Evolutionary conservation across 2,888 invertebrate genomes (phyloP).

Genomic region (Spisula solida): DNA sequence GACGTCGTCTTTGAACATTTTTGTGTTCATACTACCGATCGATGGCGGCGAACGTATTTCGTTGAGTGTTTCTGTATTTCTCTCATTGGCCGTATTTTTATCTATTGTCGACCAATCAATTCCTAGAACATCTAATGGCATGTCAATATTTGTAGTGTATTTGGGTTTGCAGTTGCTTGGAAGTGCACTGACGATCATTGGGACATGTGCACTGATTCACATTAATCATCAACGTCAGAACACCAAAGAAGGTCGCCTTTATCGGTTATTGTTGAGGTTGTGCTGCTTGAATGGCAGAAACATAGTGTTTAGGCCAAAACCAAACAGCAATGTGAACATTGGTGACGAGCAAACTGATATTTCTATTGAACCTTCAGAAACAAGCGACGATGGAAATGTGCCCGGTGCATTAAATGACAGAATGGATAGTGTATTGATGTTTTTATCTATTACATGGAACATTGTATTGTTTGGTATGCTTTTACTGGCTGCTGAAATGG

Average conservation of each 20-base stretch:
- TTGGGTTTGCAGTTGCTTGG: conserved; percentile 63
- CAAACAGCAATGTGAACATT: background rate
- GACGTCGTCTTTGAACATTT: conserved; percentile 61
- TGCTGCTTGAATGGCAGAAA: background rate
- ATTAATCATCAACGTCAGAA: conserved; percentile 39
- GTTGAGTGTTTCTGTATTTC: conserved; percentile 68
- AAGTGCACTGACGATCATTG: conserved; percentile 63
- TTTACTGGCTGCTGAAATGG: background rate
- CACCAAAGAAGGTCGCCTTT: background rate
- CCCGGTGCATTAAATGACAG: background rate
- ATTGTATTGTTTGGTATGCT: background rate
- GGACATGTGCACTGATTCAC: conserved; percentile 55
- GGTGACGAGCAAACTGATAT: background rate
- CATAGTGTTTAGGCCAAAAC: background rate
- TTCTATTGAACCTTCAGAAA: background rate
- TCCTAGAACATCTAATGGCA: conserved; percentile 62
- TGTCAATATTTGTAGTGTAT: conserved; percentile 69
- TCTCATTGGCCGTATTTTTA: conserved; percentile 69
- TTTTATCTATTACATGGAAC: conserved; percentile 28
- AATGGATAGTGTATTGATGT: conserved; percentile 12
- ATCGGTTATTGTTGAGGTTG: background rate
- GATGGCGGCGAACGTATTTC: conserved; percentile 72
- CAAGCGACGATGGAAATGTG: background rate
- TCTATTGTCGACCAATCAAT: conserved; percentile 60
- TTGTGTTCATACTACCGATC: conserved; percentile 66